Conservation (phyloP, 2,113 vertebrate species). For the rabbit (Oryctolagus cuniculus) region DNA sequence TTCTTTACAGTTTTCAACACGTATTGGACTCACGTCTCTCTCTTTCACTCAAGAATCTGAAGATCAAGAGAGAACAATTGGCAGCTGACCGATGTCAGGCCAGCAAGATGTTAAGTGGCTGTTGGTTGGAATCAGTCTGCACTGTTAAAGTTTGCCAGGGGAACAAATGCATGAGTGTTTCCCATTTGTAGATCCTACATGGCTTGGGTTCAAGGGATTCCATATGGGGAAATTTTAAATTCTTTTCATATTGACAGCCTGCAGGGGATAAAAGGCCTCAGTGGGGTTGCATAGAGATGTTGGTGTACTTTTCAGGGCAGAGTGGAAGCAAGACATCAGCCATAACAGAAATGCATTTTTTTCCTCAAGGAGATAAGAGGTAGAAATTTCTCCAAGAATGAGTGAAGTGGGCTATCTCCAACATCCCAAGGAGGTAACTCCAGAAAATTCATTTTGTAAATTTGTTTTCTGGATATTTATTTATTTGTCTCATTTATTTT, state of each 20-base stretch:
- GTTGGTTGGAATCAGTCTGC: neutral
- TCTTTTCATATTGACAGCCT: neutral
- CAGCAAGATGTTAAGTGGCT: neutral
- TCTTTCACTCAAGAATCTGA: neutral
- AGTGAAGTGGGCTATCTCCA: neutral
- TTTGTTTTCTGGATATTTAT: no score
- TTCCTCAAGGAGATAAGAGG: neutral
- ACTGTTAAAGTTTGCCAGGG: neutral
- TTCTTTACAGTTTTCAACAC: neutral
- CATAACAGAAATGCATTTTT: neutral
- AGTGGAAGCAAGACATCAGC: neutral
- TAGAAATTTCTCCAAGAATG: neutral
- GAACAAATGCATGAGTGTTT: neutral
- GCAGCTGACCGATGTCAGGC: neutral
- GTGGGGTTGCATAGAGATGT: neutral
- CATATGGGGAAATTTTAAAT: neutral
- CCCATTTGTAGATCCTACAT: neutral
- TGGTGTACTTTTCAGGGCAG: neutral
- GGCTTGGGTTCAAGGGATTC: neutral
- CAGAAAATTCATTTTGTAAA: neutral
- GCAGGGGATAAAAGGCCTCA: neutral
- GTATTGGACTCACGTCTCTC: neutral
- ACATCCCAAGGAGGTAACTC: neutral
- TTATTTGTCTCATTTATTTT: no score
- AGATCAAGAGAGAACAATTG: neutral